Evolutionary conservation across 2,113 vertebrate species (phyloP).

Genomic region (Gymnocephalus cernua): DNA sequence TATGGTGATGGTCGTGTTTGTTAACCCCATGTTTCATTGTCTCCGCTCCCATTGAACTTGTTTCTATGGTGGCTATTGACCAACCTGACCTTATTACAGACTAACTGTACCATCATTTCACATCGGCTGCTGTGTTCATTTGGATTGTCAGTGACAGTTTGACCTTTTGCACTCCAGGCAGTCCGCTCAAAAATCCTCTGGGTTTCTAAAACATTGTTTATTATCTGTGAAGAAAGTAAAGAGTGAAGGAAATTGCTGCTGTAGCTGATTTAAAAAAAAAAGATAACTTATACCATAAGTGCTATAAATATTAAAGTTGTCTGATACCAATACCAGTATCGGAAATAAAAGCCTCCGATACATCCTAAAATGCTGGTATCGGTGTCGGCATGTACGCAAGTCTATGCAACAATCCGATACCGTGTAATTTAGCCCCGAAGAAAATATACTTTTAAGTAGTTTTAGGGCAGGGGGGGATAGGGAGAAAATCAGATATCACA

Average conservation of each 20-base stretch:
- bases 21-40: conserved; percentile 4
- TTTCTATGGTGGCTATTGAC: conserved; percentile 48
- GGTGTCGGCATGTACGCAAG: too few relatives aligned
- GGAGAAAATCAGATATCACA: too few relatives aligned
- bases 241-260: neutral
- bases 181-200: neutral
- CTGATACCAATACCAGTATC: too few relatives aligned
- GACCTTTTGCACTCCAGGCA: conserved; percentile 29
- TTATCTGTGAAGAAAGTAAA: neutral
- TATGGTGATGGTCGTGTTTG: neutral
- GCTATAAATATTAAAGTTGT: neutral
- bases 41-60: conserved; percentile 24
- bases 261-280: neutral
- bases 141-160: conserved; percentile 27
- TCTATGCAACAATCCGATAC: too few relatives aligned
- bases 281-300: neutral
- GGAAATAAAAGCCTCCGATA: too few relatives aligned
- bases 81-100: conserved; percentile 37
- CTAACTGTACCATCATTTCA: neutral
- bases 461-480: too few relatives aligned
- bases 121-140: neutral
- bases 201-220: neutral
- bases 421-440: too few relatives aligned
- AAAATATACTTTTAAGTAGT: too few relatives aligned
- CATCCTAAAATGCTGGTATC: too few relatives aligned